A percentile compares a stretch with the other conserved stretches of the same genome.
Evolutionary conservation across 1,140 invertebrate genomes (phyloP).

Genomic region (Ephestia elutella): DNA sequence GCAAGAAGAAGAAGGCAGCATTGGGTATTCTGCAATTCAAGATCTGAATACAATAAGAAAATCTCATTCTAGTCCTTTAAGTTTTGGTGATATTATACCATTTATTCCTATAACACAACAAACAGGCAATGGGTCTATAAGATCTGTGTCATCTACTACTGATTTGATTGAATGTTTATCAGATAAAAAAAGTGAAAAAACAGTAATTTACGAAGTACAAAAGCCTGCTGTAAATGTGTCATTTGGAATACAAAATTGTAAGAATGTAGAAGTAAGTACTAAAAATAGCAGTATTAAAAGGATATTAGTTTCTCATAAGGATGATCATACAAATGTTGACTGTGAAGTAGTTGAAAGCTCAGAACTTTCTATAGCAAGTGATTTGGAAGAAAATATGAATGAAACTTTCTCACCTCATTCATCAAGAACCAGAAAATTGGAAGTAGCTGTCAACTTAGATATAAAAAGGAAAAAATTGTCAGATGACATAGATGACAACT

Average conservation of each 20-base stretch:
- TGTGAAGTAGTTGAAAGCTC: constrained; percentile 41
- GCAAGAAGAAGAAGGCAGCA: constrained; percentile 18
- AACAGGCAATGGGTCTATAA: constrained; percentile 17
- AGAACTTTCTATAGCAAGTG: constrained; percentile 26
- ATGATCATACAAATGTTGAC: constrained; percentile 33
- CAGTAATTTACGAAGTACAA: constrained; percentile 22
- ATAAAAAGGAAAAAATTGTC: constrained; percentile 58
- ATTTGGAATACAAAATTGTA: constrained; percentile 39
- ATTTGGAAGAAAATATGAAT: constrained; percentile 22
- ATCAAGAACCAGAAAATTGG: constrained; percentile 34
- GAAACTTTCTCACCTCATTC: constrained; percentile 18
- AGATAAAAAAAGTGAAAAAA: constrained; percentile 16
- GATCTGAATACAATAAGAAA: constrained; percentile 23
- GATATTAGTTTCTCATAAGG: constrained; percentile 28
- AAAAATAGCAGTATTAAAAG: constrained; percentile 43
- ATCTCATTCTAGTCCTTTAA: constrained; percentile 9
- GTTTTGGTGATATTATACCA: not conserved
- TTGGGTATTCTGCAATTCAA: constrained; percentile 35
- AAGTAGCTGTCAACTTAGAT: constrained; percentile 54
- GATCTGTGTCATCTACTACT: constrained; percentile 24
- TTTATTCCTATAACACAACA: not conserved
- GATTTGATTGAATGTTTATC: constrained; percentile 14
- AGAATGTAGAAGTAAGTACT: constrained; percentile 35
- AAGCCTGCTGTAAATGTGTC: constrained; percentile 34
- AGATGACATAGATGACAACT: constrained; percentile 32